Percentiles rank a stretch among this genome's conserved stretches.
phyloP scores from a whole-genome alignment of 1,140 invertebrate genomes.

The Drepana arcuata region DNA sequence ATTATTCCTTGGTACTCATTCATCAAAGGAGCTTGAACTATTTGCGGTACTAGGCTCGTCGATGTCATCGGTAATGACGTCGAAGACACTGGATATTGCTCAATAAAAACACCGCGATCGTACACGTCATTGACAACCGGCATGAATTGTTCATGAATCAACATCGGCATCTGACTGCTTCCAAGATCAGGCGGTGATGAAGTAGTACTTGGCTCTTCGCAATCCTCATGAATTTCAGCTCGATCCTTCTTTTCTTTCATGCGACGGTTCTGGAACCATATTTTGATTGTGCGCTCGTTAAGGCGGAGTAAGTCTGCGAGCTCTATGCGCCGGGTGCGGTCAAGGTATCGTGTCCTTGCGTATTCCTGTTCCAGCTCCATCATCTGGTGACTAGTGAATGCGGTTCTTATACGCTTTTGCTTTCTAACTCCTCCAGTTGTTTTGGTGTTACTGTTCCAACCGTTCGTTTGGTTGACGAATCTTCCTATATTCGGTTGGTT shows the following conservation, averaged over 20 bases:
- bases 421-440: conserved; percentile 35
- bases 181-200: conserved; percentile 21
- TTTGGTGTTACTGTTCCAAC: background rate
- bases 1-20: conserved; percentile 1
- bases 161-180: too few relatives aligned
- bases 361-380: conserved; percentile 96
- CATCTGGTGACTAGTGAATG: conserved; percentile 94
- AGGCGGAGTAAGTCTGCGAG: conserved; percentile 93
- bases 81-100: conserved; percentile 8
- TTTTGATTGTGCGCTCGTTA: conserved; percentile 95
- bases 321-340: conserved; percentile 91
- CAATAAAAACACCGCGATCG: conserved; percentile 7
- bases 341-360: conserved; percentile 95
- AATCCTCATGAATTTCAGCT: conserved; percentile 23
- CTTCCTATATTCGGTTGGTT: conserved; percentile 3
- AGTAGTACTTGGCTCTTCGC: conserved; percentile 26
- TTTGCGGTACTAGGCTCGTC: background rate
- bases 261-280: conserved; percentile 96
- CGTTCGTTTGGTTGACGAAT: conserved; percentile 1
- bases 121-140: conserved; percentile 3
- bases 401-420: conserved; percentile 85
- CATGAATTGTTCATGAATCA: conserved; percentile 18
- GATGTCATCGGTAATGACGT: conserved; percentile 8
- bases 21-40: background rate
- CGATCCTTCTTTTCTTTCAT: conserved; percentile 97